Evolutionary conservation across 1,140 invertebrate species (phyloP).

Genomic region (Habropoda laboriosa): DNA sequence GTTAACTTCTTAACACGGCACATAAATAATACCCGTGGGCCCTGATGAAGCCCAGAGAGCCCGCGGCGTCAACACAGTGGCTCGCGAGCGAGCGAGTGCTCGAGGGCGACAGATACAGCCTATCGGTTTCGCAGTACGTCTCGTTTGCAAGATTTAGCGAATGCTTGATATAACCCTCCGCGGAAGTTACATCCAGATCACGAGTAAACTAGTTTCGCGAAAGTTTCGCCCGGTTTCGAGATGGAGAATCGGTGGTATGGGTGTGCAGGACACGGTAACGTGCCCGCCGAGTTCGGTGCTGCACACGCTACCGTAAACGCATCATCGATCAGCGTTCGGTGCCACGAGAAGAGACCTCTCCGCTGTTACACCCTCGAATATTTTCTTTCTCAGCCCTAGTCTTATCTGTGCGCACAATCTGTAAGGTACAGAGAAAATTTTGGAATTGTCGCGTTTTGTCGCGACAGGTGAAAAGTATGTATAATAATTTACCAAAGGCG

Average conservation of each 20-base stretch:
- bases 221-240: slow-evolving; percentile 54
- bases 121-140: slow-evolving; percentile 22
- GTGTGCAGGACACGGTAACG: slow-evolving; percentile 33
- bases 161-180: slow-evolving; percentile 61
- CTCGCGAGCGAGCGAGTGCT: no score
- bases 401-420: no score
- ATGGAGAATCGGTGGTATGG: slow-evolving; percentile 39
- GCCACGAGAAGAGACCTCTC: no score
- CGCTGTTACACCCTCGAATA: no score
- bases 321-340: no score
- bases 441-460: no score
- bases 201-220: slow-evolving; percentile 62
- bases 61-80: slow-evolving; percentile 15
- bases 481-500: slow-evolving; percentile 22
- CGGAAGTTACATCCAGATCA: slow-evolving; percentile 62
- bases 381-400: no score
- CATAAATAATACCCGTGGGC: slow-evolving; percentile 21
- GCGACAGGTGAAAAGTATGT: background rate
- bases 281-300: no score
- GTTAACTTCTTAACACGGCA: slow-evolving; percentile 22
- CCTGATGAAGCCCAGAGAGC: slow-evolving; percentile 16
- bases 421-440: no score
- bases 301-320: no score
- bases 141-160: slow-evolving; percentile 49
- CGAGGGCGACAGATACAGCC: background rate